Base-by-base conservation (phyloP, 2,888 invertebrate species). In the Idaea biselata region DNA sequence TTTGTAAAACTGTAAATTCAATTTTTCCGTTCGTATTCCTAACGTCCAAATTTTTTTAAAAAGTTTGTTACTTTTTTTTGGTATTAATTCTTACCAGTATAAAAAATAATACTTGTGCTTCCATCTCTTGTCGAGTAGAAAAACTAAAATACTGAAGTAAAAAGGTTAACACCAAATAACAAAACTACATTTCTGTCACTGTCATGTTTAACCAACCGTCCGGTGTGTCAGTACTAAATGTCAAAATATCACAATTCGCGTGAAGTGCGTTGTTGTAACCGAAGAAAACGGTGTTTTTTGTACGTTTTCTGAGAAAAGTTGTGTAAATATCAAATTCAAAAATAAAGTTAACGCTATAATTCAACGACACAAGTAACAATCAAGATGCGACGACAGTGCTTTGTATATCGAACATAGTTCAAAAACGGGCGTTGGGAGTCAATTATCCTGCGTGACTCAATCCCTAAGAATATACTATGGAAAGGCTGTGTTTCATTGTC, bases 391-490 rank as follows among this genome's bases (percentile, higher is more conserved):
- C 59, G 61, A 61, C 18, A n/a, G 31, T 58, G 16, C 18, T 55
- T 63, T 62, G 59, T 31, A 63, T 62, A 67, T 59, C 58, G 68
- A 65, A 65, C 57, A 59, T 66, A 63, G 66, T 65, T 63, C 63
- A 25, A 60, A 25, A 59, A 62, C 65, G 69, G 69, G 71, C 73
- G 73, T 76, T 72, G 68, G 64, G 68, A 72, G 73, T 76, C 75
- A 76, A 69, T 68, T 72, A 64, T 61, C 66, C 67, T 73, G 75
- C 69, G 79, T 83, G 82, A 81, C 74, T 86, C 86, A 84, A 75
- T 74, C 67, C 63, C 63, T 65, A 70, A 73, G 69, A 71, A 75
- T 75, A 79, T 77, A 88, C 86, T 88, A 89, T 89, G 89, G 82
- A 78, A 65, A 78, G 73, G 64, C 76, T 69, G 69, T 74, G 69